These are phyloP conservation scores for Synaphobranchus kaupii DNA, from an alignment of 2,797 vertebrate genomes.

Conservation along the genomic window DNA sequence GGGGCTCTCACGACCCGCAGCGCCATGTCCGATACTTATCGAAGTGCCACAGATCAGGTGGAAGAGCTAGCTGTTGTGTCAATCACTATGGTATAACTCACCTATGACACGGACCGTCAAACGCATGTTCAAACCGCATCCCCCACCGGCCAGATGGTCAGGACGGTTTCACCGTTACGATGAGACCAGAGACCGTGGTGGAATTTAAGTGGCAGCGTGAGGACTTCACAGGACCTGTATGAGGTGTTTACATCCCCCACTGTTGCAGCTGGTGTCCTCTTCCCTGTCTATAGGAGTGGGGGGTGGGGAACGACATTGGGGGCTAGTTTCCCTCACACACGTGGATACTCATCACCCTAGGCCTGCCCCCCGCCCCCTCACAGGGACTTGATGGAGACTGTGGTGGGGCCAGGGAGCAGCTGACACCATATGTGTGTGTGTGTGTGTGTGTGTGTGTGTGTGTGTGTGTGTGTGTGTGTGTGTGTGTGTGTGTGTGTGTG, in stretches of 20 bases:
- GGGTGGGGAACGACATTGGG: not conserved
- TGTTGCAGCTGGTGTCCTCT: not conserved
- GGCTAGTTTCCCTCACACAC: not conserved
- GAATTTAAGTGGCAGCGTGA: not conserved
- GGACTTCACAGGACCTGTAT: not conserved
- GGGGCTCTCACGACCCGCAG: not conserved
- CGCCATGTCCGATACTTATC: not conserved
- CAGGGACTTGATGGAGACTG: not conserved
- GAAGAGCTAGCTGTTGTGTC: constrained; percentile 66
- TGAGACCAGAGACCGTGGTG: not conserved
- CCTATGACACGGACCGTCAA: not conserved
- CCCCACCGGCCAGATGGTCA: constrained; percentile 38
- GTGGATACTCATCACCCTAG: not conserved
- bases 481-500: not conserved
- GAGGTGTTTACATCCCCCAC: not conserved
- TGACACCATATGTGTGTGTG: not conserved
- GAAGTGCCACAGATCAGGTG: constrained; percentile 40
- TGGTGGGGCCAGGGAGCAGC: not conserved
- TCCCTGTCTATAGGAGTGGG: too few relatives aligned
- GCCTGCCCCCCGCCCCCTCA: not conserved
- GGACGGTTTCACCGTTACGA: constrained; percentile 52
- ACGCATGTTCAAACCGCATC: not conserved
- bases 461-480: not conserved
- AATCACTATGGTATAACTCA: constrained; percentile 47
- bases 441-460: constrained; percentile 66